Percentiles rank a stretch among this genome's conserved stretches.
phyloP scores from a whole-genome alignment of 2,797 vertebrate species.

The Megaceryle alcyon region DNA sequence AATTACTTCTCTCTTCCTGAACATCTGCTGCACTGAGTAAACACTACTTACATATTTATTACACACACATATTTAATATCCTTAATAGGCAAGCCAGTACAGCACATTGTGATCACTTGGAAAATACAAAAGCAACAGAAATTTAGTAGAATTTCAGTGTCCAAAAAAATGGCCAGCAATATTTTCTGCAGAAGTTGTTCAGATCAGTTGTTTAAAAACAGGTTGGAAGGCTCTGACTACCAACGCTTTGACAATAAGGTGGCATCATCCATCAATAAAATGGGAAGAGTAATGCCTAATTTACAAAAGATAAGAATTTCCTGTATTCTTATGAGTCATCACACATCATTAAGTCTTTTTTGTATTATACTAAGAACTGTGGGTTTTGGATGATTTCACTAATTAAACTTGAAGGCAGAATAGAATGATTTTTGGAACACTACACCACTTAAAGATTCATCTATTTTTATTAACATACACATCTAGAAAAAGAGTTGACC shows the following conservation, averaged over 20 bases:
- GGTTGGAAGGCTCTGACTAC: neutral
- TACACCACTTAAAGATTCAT: neutral
- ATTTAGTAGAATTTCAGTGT: neutral
- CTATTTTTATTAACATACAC: constrained; percentile 28
- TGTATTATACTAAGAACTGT: neutral
- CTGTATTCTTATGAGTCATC: constrained; percentile 17
- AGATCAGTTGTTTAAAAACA: neutral
- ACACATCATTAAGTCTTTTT: constrained; percentile 22
- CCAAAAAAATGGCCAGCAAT: neutral
- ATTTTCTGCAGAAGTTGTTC: neutral
- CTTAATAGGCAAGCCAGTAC: neutral
- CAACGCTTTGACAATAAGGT: neutral
- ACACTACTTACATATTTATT: neutral
- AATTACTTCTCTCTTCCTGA: neutral
- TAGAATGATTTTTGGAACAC: neutral
- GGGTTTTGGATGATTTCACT: constrained; percentile 2
- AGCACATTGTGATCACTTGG: neutral
- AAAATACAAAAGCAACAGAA: neutral
- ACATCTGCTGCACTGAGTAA: neutral
- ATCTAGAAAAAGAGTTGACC: neutral
- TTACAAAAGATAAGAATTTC: constrained; percentile 46
- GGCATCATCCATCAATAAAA: constrained; percentile 10
- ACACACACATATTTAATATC: neutral
- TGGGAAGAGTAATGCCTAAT: constrained; percentile 41
- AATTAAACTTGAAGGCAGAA: constrained; percentile 4